Evolutionary conservation across 2,888 invertebrate genomes (phyloP).

Genomic region (Hymenopus coronatus): DNA sequence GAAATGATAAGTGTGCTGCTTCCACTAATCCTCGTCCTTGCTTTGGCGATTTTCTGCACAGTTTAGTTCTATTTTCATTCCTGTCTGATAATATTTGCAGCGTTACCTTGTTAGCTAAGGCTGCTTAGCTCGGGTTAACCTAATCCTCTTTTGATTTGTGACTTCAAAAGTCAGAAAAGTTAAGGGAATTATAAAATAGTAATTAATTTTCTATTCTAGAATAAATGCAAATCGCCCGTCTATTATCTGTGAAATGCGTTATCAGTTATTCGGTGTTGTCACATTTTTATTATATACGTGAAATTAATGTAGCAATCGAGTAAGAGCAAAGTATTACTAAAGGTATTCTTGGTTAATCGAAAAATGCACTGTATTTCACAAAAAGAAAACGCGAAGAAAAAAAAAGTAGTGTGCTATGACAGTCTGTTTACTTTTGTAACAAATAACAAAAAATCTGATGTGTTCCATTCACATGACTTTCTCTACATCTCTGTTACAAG

Average conservation of each 20-base stretch:
- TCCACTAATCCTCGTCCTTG: neutral
- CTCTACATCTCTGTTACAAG: too few relatives aligned
- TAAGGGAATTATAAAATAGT: neutral
- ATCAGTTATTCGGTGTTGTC: neutral
- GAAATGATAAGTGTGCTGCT: neutral
- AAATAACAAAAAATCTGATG: too few relatives aligned
- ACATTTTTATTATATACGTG: neutral
- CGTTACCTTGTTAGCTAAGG: neutral
- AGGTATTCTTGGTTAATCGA: too few relatives aligned
- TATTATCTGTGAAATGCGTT: neutral
- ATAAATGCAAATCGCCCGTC: neutral
- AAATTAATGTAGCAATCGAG: too few relatives aligned
- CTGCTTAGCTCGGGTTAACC: neutral
- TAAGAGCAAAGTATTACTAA: too few relatives aligned
- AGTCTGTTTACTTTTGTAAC: too few relatives aligned
- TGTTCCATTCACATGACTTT: too few relatives aligned
- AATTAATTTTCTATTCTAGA: neutral
- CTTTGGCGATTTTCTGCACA: neutral
- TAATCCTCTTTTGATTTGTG: neutral
- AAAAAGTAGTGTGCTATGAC: too few relatives aligned
- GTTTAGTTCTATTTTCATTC: neutral
- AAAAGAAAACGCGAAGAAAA: too few relatives aligned
- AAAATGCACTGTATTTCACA: too few relatives aligned
- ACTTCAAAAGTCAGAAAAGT: neutral
- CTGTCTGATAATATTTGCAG: neutral